Base-by-base conservation (phyloP, 2,888 invertebrate genomes). In the Apodemia duryi region DNA sequence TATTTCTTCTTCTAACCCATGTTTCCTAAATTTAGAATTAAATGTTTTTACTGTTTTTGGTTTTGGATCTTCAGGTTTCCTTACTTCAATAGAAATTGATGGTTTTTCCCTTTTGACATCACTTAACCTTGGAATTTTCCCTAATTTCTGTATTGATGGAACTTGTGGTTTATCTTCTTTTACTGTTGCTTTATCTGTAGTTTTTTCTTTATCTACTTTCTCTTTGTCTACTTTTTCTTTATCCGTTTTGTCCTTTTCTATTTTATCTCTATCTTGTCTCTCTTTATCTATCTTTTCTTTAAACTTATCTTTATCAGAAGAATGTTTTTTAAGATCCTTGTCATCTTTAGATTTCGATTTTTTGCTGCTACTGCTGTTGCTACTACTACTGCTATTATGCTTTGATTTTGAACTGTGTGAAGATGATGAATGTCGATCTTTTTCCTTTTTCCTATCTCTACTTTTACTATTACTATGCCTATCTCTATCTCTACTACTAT, bases 21-120 rank as follows among this genome's bases (percentile, higher is more conserved):
- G 98, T 63, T 97, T 97, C 72, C 98, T 94, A 91, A 98, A 97
- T 88, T 97, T 97, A 0, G 97, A 96, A 85, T 97, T 95, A 82
- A 95, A 97, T 21, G 96, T 96, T 93, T 98, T 98, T 0, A 98
- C 98, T 52, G 98, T 98, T 88, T 97, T 97, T 5, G 97, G 95
- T 75, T 97, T 94, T 11, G 94, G 93, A 64, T 94, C 93, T 72
- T 94, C 94, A 68, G 93, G 93, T 84, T 95, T 96, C 68, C 96
- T 92, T 65, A 95, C 94, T 92, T 97, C 97, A 73, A 97, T 96
- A 0, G 96, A 96, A 82, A 96, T 96, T 3, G 96, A 95, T 52
- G 95, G 95, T 73, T 95, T 96, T 74, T 95, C 95, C 77, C 93
- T 93, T 74, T 94, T 79, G 77, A 86, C 71, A 74, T 87, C 87